A percentile compares a stretch with the other conserved stretches of the same genome.
Conservation (phyloP, 2,797 vertebrate genomes). For the Denticeps clupeoides region DNA sequence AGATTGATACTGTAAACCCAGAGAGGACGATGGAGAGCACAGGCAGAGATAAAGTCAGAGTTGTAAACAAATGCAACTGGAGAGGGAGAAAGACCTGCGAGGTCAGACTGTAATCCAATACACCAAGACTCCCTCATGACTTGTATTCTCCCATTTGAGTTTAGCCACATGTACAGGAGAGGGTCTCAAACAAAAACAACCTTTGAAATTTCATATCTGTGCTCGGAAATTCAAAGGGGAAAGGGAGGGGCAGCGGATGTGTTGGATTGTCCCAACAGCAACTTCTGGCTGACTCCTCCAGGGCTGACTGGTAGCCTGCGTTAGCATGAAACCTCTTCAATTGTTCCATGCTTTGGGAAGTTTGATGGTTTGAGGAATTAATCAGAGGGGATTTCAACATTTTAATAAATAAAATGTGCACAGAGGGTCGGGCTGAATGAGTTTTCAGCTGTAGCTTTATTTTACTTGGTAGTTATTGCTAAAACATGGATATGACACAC, state of each 20-base stretch:
- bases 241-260: constrained; percentile 1
- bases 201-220: constrained; percentile 46
- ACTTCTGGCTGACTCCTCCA: constrained; percentile 7
- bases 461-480: too few relatives aligned
- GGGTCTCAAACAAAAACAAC: constrained; percentile 34
- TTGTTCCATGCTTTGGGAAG: too few relatives aligned
- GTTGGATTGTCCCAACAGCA: constrained; percentile 4
- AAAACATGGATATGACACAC: too few relatives aligned
- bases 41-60: constrained; percentile 2
- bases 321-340: too few relatives aligned
- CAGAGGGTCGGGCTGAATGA: too few relatives aligned
- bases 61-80: constrained; percentile 10
- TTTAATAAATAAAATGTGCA: too few relatives aligned
- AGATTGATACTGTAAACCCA: constrained; percentile 22
- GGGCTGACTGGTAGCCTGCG: background rate
- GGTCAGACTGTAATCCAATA: constrained; percentile 34
- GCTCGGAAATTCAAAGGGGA: constrained; percentile 16
- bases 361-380: too few relatives aligned
- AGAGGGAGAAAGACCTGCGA: background rate
- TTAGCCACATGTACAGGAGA: constrained; percentile 28
- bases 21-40: constrained; percentile 6
- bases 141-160: constrained; percentile 35
- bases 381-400: too few relatives aligned
- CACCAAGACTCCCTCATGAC: constrained; percentile 23
- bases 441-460: too few relatives aligned